phyloP scores from a whole-genome alignment of 2,797 vertebrate species.

The Alcedo quadribrachys region DNA sequence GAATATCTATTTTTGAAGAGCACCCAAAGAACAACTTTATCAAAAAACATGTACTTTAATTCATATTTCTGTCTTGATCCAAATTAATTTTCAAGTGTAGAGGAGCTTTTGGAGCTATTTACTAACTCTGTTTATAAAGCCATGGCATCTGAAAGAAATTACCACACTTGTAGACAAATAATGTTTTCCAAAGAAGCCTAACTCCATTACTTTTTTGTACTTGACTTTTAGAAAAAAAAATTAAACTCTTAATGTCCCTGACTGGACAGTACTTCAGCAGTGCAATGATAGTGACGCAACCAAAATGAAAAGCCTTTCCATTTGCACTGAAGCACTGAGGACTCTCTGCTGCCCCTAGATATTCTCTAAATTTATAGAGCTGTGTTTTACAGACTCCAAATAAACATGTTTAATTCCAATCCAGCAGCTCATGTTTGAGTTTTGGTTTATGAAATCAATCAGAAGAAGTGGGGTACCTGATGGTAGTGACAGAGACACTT shows the following conservation, averaged over 20 bases:
- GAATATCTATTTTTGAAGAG: not conserved
- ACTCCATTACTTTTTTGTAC: not conserved
- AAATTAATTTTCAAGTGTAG: slow-evolving; percentile 52
- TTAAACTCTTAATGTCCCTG: slow-evolving; percentile 1
- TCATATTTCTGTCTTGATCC: slow-evolving; percentile 34
- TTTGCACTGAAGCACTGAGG: not conserved
- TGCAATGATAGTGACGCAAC: slow-evolving; percentile 6
- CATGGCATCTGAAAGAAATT: slow-evolving; percentile 15
- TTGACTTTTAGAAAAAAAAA: not conserved
- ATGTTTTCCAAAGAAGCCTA: not conserved
- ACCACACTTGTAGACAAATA: not conserved
- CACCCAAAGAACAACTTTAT: not conserved
- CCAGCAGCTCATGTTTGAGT: not conserved
- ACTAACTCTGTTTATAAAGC: not conserved
- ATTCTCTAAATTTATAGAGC: slow-evolving; percentile 36
- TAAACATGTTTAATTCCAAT: slow-evolving; percentile 36
- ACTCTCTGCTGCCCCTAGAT: slow-evolving; percentile 2
- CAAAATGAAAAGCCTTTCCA: slow-evolving; percentile 50
- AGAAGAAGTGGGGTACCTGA: slow-evolving; percentile 41
- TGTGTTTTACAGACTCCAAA: not conserved
- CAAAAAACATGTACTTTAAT: slow-evolving; percentile 3
- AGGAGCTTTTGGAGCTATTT: slow-evolving; percentile 27
- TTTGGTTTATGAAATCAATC: slow-evolving; percentile 4
- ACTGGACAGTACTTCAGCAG: not conserved
- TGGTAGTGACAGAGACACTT: slow-evolving; percentile 54